Evolutionary conservation across 2,797 vertebrate species (phyloP), one percentile per base, ranked within the genome.

Genomic region (Knipowitschia caucasica): DNA sequence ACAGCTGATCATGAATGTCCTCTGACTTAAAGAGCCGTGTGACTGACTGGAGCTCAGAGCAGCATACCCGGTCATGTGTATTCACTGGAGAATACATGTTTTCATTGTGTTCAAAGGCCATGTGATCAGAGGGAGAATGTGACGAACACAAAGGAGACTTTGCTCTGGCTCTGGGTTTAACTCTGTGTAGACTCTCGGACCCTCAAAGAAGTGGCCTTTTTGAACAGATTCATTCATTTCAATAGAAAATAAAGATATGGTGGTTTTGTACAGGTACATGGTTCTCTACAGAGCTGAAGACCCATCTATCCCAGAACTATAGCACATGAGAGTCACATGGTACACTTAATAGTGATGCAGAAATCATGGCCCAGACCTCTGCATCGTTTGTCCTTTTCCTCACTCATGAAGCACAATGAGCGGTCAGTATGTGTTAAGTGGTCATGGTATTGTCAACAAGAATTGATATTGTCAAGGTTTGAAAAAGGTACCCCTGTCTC

Each of bases 241-340:
- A n/a, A n/a, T n/a, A n/a, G n/a, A n/a, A n/a, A n/a, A n/a, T n/a
- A n/a, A n/a, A n/a, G n/a, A n/a, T n/a, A n/a, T n/a, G n/a, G n/a
- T n/a, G n/a, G n/a, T n/a, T n/a, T n/a, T n/a, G n/a, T n/a, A n/a
- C 36, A 2, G 4, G 15, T 10, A 20, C 18, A 4, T 39, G 31
- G n/a, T 15, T 5, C 23, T 25, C 21, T 40, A 27, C 30, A 36
- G 45, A 9, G n/a, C 35, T 49, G 20, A 5, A 4, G 33, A 29
- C 44, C 3, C 23, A 47, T 25, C 10, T 14, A 27, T 39, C 47
- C n/a, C 1, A 62, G 38, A 56, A 56, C 34, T 29, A 47, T 7
- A 5, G 4, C 42, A 62, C 45, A 60, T 45, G 59, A 56, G 30
- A 71, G 53, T 81, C 61, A 59, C 53, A 50, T 58, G 21, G 46